These are phyloP conservation scores for Macropus fuliginosus DNA, from an alignment of 2,797 vertebrate species.

Conservation along the genomic window DNA sequence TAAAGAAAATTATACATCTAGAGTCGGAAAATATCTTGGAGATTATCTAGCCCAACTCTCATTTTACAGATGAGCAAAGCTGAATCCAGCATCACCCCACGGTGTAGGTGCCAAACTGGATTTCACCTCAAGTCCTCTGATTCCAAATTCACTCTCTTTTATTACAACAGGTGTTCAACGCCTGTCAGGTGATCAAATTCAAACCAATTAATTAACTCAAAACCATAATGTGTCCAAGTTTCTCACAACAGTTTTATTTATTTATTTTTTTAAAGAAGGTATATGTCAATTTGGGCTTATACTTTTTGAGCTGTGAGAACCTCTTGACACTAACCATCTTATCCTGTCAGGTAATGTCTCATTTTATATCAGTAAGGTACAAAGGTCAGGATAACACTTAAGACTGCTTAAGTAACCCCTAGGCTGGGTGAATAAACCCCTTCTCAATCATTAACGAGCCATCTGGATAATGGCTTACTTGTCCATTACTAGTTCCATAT, in stretches of 20 bases:
- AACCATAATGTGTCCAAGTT: conserved; percentile 1
- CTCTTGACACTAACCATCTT: conserved; percentile 22
- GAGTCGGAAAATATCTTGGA: background rate
- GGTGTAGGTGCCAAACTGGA: background rate
- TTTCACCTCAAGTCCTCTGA: background rate
- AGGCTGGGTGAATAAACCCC: conserved; percentile 52
- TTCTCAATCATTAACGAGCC: conserved; percentile 72
- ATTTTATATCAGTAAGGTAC: conserved; percentile 21
- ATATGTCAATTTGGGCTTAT: conserved; percentile 27
- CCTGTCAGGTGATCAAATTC: background rate
- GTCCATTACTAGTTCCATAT: conserved; percentile 65
- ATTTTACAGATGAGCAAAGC: background rate
- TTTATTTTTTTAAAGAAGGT: conserved; percentile 3
- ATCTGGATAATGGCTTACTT: conserved; percentile 63
- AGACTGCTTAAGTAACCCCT: conserved; percentile 57
- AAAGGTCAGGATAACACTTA: conserved; percentile 44
- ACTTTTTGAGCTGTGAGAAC: conserved; percentile 42
- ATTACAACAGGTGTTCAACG: background rate
- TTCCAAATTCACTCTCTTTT: background rate
- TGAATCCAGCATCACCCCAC: background rate
- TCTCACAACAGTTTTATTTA: background rate
- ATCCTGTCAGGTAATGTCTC: conserved; percentile 25
- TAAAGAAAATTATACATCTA: background rate
- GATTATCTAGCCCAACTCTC: background rate
- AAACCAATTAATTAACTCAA: conserved; percentile 22